Evolutionary conservation across 2,113 vertebrate genomes (phyloP).

Genomic region (Maccullochella peelii): DNA sequence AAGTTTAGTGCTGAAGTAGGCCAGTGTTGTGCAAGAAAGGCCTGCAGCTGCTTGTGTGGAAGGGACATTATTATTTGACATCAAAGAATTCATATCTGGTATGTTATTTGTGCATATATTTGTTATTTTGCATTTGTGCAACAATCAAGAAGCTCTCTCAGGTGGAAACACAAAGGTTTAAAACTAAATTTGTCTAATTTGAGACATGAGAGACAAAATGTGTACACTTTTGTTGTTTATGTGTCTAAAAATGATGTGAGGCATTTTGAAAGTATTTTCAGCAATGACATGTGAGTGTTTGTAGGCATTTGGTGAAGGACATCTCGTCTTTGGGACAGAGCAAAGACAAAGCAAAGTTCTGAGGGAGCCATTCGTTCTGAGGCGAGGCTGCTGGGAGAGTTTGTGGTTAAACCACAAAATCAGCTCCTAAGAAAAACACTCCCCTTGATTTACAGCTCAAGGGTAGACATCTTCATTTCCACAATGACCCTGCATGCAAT

Average conservation of each 20-base stretch:
- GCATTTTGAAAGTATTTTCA: not conserved
- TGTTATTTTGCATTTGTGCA: no score
- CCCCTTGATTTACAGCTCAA: constrained; percentile 15
- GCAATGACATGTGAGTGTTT: constrained; percentile 2
- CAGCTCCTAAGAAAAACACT: not conserved
- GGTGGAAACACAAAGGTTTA: not conserved
- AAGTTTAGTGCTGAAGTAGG: constrained; percentile 49
- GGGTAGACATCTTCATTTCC: not conserved
- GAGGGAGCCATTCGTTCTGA: not conserved
- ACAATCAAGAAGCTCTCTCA: not conserved
- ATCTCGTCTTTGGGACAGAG: constrained; percentile 8
- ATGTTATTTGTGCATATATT: not conserved
- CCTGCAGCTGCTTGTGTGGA: constrained; percentile 45
- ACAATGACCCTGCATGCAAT: constrained; percentile 59
- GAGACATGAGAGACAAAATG: not conserved
- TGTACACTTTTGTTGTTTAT: not conserved
- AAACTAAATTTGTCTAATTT: not conserved
- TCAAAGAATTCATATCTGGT: not conserved
- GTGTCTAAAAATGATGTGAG: not conserved
- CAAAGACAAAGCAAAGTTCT: constrained; percentile 19
- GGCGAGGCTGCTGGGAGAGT: not conserved
- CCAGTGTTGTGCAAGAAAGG: constrained; percentile 54
- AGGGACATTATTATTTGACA: not conserved
- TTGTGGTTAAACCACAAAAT: constrained; percentile 17
- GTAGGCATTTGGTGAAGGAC: not conserved